These are phyloP conservation scores for Sebastes diaconus DNA, from an alignment of 2,797 vertebrate species.

Conservation along the genomic window DNA sequence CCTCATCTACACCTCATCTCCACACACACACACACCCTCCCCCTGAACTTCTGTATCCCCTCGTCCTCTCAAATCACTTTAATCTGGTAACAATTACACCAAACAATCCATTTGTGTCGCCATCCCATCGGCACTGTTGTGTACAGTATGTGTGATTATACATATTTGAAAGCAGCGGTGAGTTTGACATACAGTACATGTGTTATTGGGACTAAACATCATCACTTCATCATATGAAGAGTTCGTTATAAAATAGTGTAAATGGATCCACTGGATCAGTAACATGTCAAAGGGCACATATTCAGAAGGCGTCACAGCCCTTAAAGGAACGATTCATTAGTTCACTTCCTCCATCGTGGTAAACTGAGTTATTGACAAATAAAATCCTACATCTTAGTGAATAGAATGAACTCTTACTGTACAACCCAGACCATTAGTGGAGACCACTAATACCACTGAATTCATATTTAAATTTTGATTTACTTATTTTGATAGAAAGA, in stretches of 20 bases:
- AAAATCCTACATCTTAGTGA: neutral
- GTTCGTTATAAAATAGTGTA: neutral
- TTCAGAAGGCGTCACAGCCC: neutral
- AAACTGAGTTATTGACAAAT: neutral
- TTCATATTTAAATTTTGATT: constrained; percentile 52
- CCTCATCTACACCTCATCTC: neutral
- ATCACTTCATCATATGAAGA: neutral
- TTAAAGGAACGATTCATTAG: neutral
- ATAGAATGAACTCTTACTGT: constrained; percentile 17
- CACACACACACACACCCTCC: neutral
- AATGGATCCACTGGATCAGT: constrained; percentile 31
- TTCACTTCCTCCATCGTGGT: neutral
- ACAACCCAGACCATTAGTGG: constrained; percentile 1
- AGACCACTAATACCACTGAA: constrained; percentile 19
- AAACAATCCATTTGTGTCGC: constrained; percentile 32
- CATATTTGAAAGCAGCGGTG: neutral
- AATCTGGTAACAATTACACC: constrained; percentile 20
- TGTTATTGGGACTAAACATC: constrained; percentile 37
- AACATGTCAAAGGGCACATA: constrained; percentile 60
- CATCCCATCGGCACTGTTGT: constrained; percentile 3
- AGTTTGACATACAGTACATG: neutral
- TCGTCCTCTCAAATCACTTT: constrained; percentile 10
- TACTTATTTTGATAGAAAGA: constrained; percentile 50
- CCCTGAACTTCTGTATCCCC: neutral
- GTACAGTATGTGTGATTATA: constrained; percentile 6